Evolutionary conservation across 2,113 vertebrate genomes (phyloP).

Genomic region (Cathartes aura): DNA sequence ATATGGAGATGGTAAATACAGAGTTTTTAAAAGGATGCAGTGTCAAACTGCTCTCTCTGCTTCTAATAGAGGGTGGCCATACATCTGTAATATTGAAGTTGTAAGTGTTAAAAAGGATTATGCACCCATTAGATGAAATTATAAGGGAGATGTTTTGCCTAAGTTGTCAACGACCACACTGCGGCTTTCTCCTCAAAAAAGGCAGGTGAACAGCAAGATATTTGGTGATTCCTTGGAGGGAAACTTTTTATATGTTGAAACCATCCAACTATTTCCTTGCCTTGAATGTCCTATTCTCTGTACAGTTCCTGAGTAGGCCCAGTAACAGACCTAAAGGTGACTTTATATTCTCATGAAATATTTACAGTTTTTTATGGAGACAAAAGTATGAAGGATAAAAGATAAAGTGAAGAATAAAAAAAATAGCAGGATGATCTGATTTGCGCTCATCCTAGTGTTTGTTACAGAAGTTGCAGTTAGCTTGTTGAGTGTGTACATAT

Average conservation of each 20-base stretch:
- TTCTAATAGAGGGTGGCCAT: neutral
- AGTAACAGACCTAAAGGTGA: neutral
- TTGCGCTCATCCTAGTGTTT: neutral
- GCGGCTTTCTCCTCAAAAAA: neutral
- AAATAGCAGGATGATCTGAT: rapidly evolving
- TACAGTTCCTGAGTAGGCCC: neutral
- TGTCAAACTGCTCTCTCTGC: neutral
- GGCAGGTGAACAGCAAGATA: neutral
- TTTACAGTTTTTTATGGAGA: neutral
- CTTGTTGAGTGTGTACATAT: neutral
- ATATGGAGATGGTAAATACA: neutral
- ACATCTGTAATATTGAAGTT: neutral
- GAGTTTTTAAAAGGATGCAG: neutral
- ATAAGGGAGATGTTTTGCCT: neutral
- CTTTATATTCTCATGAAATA: neutral
- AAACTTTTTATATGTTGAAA: neutral
- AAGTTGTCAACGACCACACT: neutral
- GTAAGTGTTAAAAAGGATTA: neutral
- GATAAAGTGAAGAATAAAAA: neutral
- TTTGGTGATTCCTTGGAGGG: neutral
- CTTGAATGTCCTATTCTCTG: neutral
- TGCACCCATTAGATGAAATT: neutral
- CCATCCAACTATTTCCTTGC: neutral
- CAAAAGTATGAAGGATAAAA: neutral
- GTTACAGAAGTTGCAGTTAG: neutral